Conservation (phyloP, 2,113 vertebrate genomes). For the Pelecanus crispus region DNA sequence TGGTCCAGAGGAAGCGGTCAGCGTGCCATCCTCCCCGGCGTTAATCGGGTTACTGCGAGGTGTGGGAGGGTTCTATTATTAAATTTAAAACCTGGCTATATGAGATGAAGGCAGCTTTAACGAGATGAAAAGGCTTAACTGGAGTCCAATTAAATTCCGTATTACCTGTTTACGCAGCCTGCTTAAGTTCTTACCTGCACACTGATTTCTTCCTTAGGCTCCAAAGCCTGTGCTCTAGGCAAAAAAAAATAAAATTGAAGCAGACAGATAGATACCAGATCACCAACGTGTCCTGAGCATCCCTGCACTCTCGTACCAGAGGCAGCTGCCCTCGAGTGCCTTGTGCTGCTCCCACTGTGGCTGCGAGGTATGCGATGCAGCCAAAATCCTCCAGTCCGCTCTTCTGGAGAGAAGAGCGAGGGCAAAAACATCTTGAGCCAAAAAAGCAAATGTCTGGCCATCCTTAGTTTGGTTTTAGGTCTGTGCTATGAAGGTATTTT, state of each 20-base stretch:
- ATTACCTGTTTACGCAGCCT: conserved; percentile 76
- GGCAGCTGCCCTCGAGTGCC: neutral
- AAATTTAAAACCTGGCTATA: conserved; percentile 67
- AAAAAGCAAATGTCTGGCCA: neutral
- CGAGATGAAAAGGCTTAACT: conserved; percentile 81
- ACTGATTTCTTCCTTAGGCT: conserved; percentile 49
- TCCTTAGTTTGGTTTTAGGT: neutral
- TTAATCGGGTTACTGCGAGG: conserved; percentile 68
- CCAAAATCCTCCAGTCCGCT: neutral
- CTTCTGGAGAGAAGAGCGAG: neutral
- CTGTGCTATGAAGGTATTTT: neutral
- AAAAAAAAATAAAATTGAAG: conserved; percentile 5
- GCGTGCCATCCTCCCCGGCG: neutral
- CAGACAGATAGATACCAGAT: neutral
- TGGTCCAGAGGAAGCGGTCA: neutral
- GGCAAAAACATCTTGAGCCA: neutral
- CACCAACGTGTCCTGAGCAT: neutral
- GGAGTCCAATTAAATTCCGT: conserved; percentile 77
- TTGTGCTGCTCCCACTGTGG: neutral
- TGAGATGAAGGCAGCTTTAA: conserved; percentile 76
- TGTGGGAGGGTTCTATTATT: conserved; percentile 68
- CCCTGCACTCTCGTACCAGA: rapidly evolving
- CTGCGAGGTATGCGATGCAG: neutral
- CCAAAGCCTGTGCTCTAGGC: conserved; percentile 6
- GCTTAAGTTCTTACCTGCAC: conserved; percentile 70